Percentiles rank a stretch among this genome's conserved stretches.
phyloP scores from a whole-genome alignment of 1,140 invertebrate species.

The Drosophila elegans region DNA sequence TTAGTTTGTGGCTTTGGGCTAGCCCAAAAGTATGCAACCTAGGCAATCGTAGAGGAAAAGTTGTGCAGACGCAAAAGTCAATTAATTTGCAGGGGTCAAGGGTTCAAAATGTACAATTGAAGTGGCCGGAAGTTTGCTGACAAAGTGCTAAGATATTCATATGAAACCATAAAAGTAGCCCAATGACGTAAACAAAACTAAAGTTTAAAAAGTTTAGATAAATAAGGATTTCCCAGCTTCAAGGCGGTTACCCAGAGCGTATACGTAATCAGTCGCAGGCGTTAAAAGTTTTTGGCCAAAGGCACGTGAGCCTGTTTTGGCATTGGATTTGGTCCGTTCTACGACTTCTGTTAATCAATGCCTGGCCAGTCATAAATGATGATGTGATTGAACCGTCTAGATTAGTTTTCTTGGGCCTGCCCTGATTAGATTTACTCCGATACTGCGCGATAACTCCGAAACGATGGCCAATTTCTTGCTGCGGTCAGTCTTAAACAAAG shows the following conservation, averaged over 20 bases:
- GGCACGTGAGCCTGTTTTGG: slow-evolving; percentile 37
- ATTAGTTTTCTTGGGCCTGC: slow-evolving; percentile 38
- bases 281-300: slow-evolving; percentile 5
- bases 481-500: slow-evolving; percentile 31
- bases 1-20: not conserved
- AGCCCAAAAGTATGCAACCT: slow-evolving; percentile 39
- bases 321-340: slow-evolving; percentile 16
- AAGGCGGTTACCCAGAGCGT: slow-evolving; percentile 10
- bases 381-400: slow-evolving; percentile 53
- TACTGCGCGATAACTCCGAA: slow-evolving; percentile 29
- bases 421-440: slow-evolving; percentile 65
- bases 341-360: slow-evolving; percentile 34
- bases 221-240: not conserved
- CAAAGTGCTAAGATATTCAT: not conserved
- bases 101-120: not conserved
- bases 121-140: not conserved
- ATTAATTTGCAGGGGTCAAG: slow-evolving; percentile 1
- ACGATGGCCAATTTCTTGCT: slow-evolving; percentile 1
- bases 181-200: not conserved
- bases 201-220: not conserved
- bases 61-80: slow-evolving; percentile 1
- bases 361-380: slow-evolving; percentile 54
- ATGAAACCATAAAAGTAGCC: slow-evolving; percentile 3
- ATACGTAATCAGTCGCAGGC: slow-evolving; percentile 37
- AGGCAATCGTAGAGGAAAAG: not conserved